phyloP scores from a whole-genome alignment of 2,797 vertebrate genomes.

The Pogoniulus pusillus region DNA sequence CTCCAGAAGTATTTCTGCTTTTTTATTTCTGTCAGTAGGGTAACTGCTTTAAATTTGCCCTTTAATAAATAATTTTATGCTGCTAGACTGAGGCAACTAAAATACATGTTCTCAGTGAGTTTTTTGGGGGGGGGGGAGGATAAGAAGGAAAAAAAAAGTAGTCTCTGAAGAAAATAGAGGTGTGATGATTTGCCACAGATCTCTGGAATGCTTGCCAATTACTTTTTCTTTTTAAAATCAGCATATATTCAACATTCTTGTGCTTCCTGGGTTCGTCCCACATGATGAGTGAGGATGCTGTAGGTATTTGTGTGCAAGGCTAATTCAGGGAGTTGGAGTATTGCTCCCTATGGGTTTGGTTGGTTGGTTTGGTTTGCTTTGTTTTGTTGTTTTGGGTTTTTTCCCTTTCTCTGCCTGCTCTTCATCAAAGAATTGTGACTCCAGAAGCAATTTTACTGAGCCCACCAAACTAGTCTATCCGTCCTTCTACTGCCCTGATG shows the following conservation, averaged over 20 bases:
- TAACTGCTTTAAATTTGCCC: not conserved
- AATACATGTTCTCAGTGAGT: not conserved
- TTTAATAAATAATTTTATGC: constrained; percentile 21
- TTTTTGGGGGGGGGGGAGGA: not conserved
- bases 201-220: not conserved
- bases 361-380: no score
- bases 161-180: not conserved
- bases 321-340: not conserved
- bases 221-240: not conserved
- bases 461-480: not conserved
- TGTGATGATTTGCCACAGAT: not conserved
- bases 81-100: not conserved
- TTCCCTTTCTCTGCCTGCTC: not conserved
- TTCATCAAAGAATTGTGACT: not conserved
- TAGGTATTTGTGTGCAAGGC: not conserved
- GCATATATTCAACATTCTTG: not conserved
- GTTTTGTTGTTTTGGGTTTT: no score
- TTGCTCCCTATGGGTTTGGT: not conserved
- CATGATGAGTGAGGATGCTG: not conserved
- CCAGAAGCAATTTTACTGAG: not conserved
- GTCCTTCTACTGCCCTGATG: not conserved
- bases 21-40: constrained; percentile 22
- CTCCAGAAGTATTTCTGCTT: constrained; percentile 38
- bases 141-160: not conserved
- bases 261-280: not conserved